Evolutionary conservation across 92 coral and sea anemone genomes (phyloP), one percentile per base, ranked within the genome.

Genomic region (Anthopleura xanthogrammica): DNA sequence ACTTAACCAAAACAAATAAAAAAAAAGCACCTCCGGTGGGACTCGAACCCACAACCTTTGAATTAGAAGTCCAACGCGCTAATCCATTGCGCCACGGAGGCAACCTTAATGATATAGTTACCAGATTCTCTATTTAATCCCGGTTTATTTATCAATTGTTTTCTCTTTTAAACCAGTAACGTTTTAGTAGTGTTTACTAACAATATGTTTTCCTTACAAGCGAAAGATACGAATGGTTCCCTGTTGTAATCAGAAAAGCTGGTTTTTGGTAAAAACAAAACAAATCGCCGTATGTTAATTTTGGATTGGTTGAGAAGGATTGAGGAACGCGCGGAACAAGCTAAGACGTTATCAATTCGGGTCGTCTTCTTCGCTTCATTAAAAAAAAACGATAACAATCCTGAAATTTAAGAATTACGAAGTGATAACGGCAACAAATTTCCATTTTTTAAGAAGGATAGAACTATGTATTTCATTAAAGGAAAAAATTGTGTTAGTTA

Each of bases 31-130:
- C 93, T 93, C 92, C 87, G 98, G 90, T 93, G 98, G 95, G 95
- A 93, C 98, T 93, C 98, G 98, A 93, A 93, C 98, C 98, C 98
- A 93, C 98, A 92, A 91, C 98, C 98, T 93, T 93, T 93, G 98
- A 93, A 93, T 93, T 93, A 93, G 98, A 91, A 91, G 98, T 93
- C 98, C 98, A 93, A 93, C 80, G 89, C 93, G 98, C 98, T 93
- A 90, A 83, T 92, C 95, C 95, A 94, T 92, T 94, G 98, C 98
- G 98, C 95, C 98, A 90, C 94, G 86, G 88, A 89, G 93, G 90
- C 87, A 58, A 12, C 62, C 12, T 17, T 12, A n/a, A 80, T 75
- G 41, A 65, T 12, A 1, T 3, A 14, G 5, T 0, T 7, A 9
- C 1, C 24, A 55, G 20, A 41, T 57, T 7, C 14, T 3, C 1